These are phyloP conservation scores for Salpingus planirostris DNA, from an alignment of 2,888 invertebrate species.

Conservation along the genomic window DNA sequence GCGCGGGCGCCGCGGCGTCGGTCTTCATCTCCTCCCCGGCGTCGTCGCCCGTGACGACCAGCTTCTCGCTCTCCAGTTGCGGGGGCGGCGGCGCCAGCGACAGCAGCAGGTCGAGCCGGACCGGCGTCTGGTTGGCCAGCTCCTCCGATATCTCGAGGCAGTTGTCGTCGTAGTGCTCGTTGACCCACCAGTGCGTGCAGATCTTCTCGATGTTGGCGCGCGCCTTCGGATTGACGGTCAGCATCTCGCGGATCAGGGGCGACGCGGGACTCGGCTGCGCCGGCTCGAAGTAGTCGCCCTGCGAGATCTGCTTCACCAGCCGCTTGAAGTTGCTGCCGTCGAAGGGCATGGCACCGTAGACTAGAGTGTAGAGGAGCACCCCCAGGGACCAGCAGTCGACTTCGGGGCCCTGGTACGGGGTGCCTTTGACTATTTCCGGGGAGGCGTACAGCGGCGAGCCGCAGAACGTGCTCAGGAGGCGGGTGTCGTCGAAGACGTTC, in stretches of 20 bases:
- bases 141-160: constrained; percentile 82
- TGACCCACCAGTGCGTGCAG: constrained; percentile 96
- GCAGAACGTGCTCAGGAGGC: constrained; percentile 84
- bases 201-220: constrained; percentile 91
- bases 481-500: constrained; percentile 88
- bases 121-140: constrained; percentile 83
- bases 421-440: constrained; percentile 95
- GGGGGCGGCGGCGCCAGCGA: constrained; percentile 78
- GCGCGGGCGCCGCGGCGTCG: constrained; percentile 38
- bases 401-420: constrained; percentile 95
- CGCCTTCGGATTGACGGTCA: constrained; percentile 83
- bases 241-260: constrained; percentile 86
- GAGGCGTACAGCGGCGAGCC: constrained; percentile 95
- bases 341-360: constrained; percentile 99
- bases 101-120: constrained; percentile 75
- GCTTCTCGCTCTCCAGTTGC: constrained; percentile 60
- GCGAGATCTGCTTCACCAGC: constrained; percentile 92
- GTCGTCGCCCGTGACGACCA: constrained; percentile 55
- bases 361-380: constrained; percentile 92
- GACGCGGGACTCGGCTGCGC: constrained; percentile 90
- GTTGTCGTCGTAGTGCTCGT: constrained; percentile 70
- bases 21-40: constrained; percentile 32
- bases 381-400: constrained; percentile 93
- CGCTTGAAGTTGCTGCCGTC: constrained; percentile 97
- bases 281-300: constrained; percentile 96